Evolutionary conservation across 1,140 invertebrate species (phyloP), one percentile per base, ranked within the genome.

Genomic region (Ctenoplectra terminalis): DNA sequence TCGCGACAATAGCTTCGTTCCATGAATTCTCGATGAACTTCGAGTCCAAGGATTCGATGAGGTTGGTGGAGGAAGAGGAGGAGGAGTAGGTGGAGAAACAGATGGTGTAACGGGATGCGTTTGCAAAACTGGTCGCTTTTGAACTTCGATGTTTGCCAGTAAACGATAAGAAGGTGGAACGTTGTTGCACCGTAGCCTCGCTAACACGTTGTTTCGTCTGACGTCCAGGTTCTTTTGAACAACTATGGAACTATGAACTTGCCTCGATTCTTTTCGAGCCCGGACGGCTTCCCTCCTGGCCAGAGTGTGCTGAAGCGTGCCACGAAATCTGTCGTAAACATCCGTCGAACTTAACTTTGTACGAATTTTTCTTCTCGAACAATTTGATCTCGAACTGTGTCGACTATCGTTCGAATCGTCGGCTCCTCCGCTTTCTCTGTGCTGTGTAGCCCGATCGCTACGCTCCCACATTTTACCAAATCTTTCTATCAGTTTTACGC

Each of bases 301-400:
- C 13, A 84, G 31, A 23, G 79, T 86, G 61, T 86, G 78, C 46
- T 86, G 84, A n/a, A 86, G 50, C 6, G 31, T 67, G 0, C 84
- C 84, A 1, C 82, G 70, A 13, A 86, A 86, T 60, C 84, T 72
- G 37, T 80, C 37, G 66, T 86, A 86, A 1, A 83, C 26, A 13
- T 86, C 84, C 1, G 54, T 43, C 0, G 84, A 46, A 2, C 34
- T 81, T 1, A 46, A 15, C 23, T 17, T 31, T 4, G 31, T 3
- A 1, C 34, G 61, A 29, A 4, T 7, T 17, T 4, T n/a, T 2
- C 20, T 56, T 20, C 2, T 61, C 0, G 48, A 43, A 43, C 20
- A 48, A 29, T 17, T 26, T 9, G 56, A 60, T 11, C 11, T 48
- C 1, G n/a, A 46, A 13, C 48, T n/a, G 6, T 1, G 26, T 29